Conservation (phyloP, 64 coral and sea anemone species). For the Porites australiensis region DNA sequence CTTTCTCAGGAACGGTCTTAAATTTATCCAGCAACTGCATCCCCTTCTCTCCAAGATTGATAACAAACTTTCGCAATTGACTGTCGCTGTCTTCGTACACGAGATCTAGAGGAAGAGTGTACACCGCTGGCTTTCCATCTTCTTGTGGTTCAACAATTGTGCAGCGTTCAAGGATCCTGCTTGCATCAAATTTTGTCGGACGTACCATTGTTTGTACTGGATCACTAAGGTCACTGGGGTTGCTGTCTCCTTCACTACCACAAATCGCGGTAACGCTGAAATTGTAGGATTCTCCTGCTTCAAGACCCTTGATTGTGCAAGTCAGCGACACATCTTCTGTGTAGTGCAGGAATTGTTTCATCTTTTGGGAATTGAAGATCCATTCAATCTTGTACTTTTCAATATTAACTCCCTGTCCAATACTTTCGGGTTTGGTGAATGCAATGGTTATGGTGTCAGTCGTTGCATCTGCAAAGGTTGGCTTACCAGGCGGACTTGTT, state of each 20-base stretch:
- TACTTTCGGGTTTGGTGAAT: neutral
- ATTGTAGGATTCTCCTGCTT: neutral
- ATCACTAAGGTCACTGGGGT: neutral
- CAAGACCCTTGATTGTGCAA: neutral
- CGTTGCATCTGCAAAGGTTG: constrained; percentile 5
- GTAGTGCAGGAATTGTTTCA: neutral
- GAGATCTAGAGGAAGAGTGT: constrained; percentile 30
- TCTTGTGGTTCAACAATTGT: neutral
- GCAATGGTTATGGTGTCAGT: constrained; percentile 14
- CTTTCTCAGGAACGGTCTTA: constrained; percentile 26
- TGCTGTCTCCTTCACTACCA: neutral
- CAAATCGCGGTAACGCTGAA: constrained; percentile 8
- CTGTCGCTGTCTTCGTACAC: neutral
- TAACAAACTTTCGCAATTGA: constrained; percentile 3
- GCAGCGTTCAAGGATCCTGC: constrained; percentile 26
- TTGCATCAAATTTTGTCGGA: neutral
- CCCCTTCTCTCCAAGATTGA: neutral
- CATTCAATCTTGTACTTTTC: constrained; percentile 25
- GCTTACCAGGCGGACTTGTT: constrained; percentile 30
- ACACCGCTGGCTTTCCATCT: constrained; percentile 25
- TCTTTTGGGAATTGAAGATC: neutral
- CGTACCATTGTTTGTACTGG: neutral
- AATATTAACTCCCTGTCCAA: constrained; percentile 1
- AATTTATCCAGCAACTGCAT: neutral
- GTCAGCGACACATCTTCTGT: neutral